These are phyloP conservation scores for Pristionchus entomophagus DNA, from an alignment of 2,888 invertebrate genomes.

Conservation along the genomic window DNA sequence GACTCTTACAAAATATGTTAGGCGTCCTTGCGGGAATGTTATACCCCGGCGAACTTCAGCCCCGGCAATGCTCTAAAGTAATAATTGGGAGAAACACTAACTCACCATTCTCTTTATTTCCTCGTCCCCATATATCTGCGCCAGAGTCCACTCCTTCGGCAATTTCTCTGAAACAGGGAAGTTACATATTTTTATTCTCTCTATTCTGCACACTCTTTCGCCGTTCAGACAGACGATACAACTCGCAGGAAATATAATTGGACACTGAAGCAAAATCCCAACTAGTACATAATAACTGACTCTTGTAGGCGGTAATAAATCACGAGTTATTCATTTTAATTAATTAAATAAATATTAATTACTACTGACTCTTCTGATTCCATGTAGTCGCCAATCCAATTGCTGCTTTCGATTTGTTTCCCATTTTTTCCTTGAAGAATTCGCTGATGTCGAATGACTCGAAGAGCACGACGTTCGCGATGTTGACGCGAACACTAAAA, in stretches of 20 bases:
- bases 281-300: background rate
- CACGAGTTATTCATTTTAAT: no score
- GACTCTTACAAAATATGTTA: no score
- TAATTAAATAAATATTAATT: background rate
- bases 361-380: background rate
- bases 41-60: no score
- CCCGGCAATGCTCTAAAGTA: no score
- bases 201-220: no score
- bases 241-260: no score
- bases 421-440: background rate
- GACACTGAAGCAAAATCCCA: background rate
- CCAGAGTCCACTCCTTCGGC: constrained; percentile 35
- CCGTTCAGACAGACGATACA: no score
- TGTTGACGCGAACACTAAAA: background rate
- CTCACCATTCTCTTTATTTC: constrained; percentile 17
- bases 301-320: no score
- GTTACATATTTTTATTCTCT: no score
- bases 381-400: background rate
- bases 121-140: constrained; percentile 11
- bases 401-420: background rate
- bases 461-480: background rate
- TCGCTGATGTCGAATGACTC: background rate
- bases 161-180: constrained; percentile 41
- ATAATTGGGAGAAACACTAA: no score
- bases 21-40: no score